phyloP scores from a whole-genome alignment of 2,888 invertebrate species.

The Clanis bilineata region DNA sequence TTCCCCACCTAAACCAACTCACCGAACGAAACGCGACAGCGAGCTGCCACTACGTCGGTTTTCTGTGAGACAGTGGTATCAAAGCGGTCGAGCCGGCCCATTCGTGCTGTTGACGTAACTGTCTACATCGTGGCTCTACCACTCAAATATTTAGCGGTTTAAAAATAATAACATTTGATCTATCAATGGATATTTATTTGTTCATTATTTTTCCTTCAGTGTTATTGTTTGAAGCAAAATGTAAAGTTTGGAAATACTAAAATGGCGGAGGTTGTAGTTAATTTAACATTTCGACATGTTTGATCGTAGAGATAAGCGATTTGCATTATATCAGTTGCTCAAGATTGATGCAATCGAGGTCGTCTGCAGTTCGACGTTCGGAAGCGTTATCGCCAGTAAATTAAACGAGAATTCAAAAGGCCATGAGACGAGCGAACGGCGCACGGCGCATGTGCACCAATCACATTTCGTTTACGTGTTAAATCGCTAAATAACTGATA shows the following conservation, averaged over 20 bases:
- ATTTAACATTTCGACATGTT: neutral
- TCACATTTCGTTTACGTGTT: neutral
- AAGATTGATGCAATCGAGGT: conserved; percentile 10
- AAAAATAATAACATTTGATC: neutral
- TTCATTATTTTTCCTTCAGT: no score
- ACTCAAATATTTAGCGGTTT: no score
- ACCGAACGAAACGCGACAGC: no score
- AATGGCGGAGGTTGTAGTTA: no score
- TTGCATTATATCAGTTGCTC: conserved; percentile 1
- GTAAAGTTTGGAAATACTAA: no score
- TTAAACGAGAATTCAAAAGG: conserved; percentile 2
- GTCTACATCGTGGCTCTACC: no score
- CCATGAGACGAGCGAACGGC: neutral
- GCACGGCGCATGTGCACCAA: neutral
- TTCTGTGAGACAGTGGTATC: no score
- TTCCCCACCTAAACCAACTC: no score
- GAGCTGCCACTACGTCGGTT: no score
- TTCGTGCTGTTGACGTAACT: no score
- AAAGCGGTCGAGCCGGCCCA: no score
- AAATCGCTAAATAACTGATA: neutral
- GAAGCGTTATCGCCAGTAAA: neutral
- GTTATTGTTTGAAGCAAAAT: no score
- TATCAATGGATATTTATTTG: neutral
- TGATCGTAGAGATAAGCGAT: conserved; percentile 3
- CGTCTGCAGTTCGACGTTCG: neutral